Percentiles rank a stretch among this genome's conserved stretches.
phyloP scores from a whole-genome alignment of 2,888 invertebrate genomes.

The Nebria salina region DNA sequence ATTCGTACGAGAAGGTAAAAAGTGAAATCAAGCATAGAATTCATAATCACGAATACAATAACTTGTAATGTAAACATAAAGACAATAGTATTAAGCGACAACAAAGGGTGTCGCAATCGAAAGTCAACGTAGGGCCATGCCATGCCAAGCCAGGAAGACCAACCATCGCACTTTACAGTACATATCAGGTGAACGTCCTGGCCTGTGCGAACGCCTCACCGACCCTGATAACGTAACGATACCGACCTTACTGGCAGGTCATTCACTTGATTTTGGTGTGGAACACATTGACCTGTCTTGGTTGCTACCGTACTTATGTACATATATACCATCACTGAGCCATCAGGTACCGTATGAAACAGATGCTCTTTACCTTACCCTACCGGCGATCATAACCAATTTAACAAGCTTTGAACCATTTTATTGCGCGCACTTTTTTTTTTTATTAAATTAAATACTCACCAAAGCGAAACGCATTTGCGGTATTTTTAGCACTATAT shows the following conservation, averaged over 20 bases:
- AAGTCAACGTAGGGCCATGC: neutral
- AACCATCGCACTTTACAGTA: neutral
- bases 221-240: slow-evolving; percentile 45
- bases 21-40: neutral
- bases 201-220: slow-evolving; percentile 30
- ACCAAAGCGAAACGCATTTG: neutral
- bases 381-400: neutral
- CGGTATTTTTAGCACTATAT: neutral
- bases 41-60: neutral
- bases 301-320: neutral
- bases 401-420: neutral
- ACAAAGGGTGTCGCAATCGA: neutral
- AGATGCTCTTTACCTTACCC: neutral
- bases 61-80: neutral
- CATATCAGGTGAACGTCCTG: slow-evolving; percentile 41
- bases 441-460: neutral
- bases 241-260: slow-evolving; percentile 45
- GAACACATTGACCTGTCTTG: slow-evolving; percentile 44
- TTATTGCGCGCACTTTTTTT: neutral
- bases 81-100: neutral
- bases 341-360: slow-evolving; percentile 1
- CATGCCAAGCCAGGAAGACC: neutral
- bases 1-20: neutral
- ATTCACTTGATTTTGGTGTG: slow-evolving; percentile 44
- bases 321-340: neutral